phyloP scores from a whole-genome alignment of 2,888 invertebrate genomes.

The Drosophila koepferae region DNA sequence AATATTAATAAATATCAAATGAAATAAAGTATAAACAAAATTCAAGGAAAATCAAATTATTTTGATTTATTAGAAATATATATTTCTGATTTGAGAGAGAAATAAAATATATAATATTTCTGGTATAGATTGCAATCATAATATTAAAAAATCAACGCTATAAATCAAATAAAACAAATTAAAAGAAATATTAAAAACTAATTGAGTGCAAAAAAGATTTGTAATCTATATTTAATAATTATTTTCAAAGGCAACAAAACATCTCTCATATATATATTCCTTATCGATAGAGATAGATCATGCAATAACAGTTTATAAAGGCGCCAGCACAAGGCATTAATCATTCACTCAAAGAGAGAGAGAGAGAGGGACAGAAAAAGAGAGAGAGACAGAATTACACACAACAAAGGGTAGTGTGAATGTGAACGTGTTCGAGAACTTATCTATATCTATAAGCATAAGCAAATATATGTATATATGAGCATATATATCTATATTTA shows the following conservation, averaged over 20 bases:
- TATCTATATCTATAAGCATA: slow-evolving; percentile 31
- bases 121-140: not conserved
- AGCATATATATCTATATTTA: slow-evolving; percentile 1
- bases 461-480: slow-evolving; percentile 1
- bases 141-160: not conserved
- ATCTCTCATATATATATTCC: not conserved
- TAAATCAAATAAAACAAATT: not conserved
- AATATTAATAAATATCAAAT: not conserved
- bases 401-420: slow-evolving; percentile 5
- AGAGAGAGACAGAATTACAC: too few relatives aligned
- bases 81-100: too few relatives aligned
- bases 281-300: slow-evolving; percentile 45
- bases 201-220: not conserved
- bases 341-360: slow-evolving; percentile 25
- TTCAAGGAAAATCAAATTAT: too few relatives aligned
- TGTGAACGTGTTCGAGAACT: slow-evolving; percentile 22
- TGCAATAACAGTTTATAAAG: slow-evolving; percentile 55
- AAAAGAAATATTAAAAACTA: not conserved
- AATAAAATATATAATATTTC: not conserved
- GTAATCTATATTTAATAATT: not conserved
- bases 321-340: slow-evolving; percentile 57
- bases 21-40: not conserved
- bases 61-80: too few relatives aligned
- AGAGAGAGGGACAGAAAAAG: not conserved
- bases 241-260: not conserved